Conservation (phyloP, 2,113 vertebrate genomes). For the Xiphophorus hellerii region DNA sequence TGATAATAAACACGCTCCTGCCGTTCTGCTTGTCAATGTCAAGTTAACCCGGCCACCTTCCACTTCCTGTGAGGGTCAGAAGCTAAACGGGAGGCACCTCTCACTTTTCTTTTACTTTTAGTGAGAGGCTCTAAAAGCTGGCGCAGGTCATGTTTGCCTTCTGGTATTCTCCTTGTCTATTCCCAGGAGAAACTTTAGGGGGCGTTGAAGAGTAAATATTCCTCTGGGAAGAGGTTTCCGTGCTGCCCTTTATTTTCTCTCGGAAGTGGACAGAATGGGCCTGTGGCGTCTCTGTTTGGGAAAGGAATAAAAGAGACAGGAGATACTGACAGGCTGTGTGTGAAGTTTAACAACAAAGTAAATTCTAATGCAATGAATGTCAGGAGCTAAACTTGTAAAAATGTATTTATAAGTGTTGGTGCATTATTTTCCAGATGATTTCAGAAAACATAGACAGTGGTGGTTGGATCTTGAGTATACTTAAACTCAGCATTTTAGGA, state of each 20-base stretch:
- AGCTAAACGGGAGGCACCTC: constrained; percentile 7
- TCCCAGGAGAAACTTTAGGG: constrained; percentile 32
- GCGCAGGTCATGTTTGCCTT: constrained; percentile 39
- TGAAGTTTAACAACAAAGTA: constrained; percentile 17
- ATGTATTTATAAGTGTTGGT: neutral
- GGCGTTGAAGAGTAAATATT: constrained; percentile 41
- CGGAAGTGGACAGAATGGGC: constrained; percentile 47
- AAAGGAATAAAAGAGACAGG: constrained; percentile 35
- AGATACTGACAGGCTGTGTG: constrained; percentile 24
- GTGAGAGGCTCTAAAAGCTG: constrained; percentile 26
- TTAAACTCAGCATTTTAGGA: too few species aligned
- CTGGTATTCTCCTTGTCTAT: constrained; percentile 6
- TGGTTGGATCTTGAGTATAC: neutral
- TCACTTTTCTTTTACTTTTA: constrained; percentile 33
- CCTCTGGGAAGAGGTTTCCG: constrained; percentile 12
- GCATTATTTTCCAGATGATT: neutral
- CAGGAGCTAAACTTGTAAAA: neutral
- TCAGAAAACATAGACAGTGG: neutral
- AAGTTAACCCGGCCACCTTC: constrained; percentile 56
- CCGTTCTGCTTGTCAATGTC: constrained; percentile 50
- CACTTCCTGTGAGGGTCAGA: constrained; percentile 59
- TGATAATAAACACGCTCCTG: constrained; percentile 45
- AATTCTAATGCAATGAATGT: neutral
- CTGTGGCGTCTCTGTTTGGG: constrained; percentile 38
- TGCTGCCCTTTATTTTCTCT: constrained; percentile 41